These are phyloP conservation scores for Rhizoglyphus robini DNA, from an alignment of 1,140 invertebrate species.

Conservation along the genomic window DNA sequence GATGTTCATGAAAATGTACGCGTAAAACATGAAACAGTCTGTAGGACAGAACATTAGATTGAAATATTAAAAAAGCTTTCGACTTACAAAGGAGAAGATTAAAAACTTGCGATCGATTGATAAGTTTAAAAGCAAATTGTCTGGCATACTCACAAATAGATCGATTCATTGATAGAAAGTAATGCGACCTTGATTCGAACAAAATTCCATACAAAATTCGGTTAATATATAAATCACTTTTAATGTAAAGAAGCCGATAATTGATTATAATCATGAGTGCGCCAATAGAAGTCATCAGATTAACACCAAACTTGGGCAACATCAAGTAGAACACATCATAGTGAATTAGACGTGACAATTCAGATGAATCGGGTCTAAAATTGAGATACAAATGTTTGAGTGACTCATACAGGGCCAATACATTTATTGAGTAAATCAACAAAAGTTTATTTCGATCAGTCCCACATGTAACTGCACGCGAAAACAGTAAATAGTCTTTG, in stretches of 20 bases:
- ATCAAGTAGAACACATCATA: background rate
- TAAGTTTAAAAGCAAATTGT: background rate
- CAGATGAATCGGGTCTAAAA: too few species aligned
- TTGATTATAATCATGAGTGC: background rate
- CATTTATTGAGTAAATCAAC: too few species aligned
- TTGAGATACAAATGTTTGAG: too few species aligned
- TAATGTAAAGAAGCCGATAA: background rate
- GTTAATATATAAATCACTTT: background rate
- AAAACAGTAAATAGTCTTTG: too few species aligned
- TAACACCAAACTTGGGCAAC: background rate
- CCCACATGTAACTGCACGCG: too few species aligned
- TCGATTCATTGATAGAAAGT: background rate
- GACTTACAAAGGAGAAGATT: background rate
- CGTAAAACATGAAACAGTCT: background rate
- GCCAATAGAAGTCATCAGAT: background rate
- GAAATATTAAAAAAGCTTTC: background rate
- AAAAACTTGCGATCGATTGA: background rate
- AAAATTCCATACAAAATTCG: background rate
- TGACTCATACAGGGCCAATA: too few species aligned
- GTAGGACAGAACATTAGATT: background rate
- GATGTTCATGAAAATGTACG: background rate
- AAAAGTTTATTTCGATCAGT: too few species aligned
- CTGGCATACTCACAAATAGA: background rate
- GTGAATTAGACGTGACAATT: background rate
- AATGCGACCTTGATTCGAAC: background rate